Base-by-base conservation (phyloP, 2,797 vertebrate genomes). In the Lithobates pipiens region DNA sequence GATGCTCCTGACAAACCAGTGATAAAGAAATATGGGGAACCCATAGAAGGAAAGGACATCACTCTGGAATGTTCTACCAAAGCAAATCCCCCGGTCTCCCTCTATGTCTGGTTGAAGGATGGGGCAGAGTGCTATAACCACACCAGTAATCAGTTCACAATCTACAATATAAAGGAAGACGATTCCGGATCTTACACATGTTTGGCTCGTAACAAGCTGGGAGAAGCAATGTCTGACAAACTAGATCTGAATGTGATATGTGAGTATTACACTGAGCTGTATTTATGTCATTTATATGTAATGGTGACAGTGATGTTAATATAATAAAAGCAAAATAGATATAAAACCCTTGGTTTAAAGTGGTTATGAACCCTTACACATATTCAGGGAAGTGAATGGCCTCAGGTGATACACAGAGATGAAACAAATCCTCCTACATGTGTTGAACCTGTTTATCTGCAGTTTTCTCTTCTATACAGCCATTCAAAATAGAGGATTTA, bases 101-200 rank as follows among this genome's bases (percentile, higher is more conserved):
- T 3, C 10, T 77, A 77, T 39, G 4, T 36, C 54, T 86, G 85
- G 85, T 86, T 73, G 32, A 82, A 77, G 79, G 69, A 86, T 44
- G 0, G 7, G 1, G 0, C 11, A 5, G 15, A 5, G 2, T 13
- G 13, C 25, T 36, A 15, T 2, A 44, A 54, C 13, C 8, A 65
- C 32, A 77, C 16, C 7, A 9, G 7, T 4, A 32, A 16, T 10
- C 8, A 3, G 6, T 72, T 71, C 65, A 21, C 0, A 11, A 32
- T 86, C 68, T 3, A 1, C 6, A 34, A 10, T 0, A 71, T 82
- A 36, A 34, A 3, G 15, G 50, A 65, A 16, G 1, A 50, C 1
- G 68, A 82, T 5, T 71, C 74, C 9, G 85, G 79, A 39, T 50
- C 23, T 67, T 86, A 86, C 65, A 10, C 25, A 13, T 86, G 85